Percentiles rank a stretch among this genome's conserved stretches.
Evolutionary conservation across 2,797 vertebrate species (phyloP).

Genomic region (Mico argentatus): DNA sequence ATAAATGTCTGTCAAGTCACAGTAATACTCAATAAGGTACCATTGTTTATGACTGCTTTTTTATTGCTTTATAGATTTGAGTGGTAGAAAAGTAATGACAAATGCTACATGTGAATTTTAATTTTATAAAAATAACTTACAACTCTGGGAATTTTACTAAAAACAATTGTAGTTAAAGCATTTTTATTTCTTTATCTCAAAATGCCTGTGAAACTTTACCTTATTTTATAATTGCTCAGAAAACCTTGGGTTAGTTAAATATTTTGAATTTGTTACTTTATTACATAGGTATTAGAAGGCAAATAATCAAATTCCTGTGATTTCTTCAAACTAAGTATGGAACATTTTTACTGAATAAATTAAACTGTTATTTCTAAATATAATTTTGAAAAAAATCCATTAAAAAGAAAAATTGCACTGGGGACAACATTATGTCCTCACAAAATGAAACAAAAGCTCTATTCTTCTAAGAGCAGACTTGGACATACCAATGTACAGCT

Average conservation of each 20-base stretch:
- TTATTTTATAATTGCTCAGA: constrained; percentile 46
- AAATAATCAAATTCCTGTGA: constrained; percentile 22
- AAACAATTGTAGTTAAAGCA: neutral
- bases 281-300: constrained; percentile 30
- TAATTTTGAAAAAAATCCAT: constrained; percentile 18
- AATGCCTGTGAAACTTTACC: neutral
- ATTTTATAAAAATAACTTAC: constrained; percentile 12
- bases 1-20: neutral
- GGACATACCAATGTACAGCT: constrained; percentile 79
- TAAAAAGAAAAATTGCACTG: constrained; percentile 51
- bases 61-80: neutral
- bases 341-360: constrained; percentile 54
- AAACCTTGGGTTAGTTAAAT: neutral
- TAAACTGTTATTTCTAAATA: neutral
- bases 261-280: constrained; percentile 36
- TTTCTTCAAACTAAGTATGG: constrained; percentile 24
- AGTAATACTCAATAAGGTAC: neutral
- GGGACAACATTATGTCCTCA: constrained; percentile 70
- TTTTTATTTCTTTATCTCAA: constrained; percentile 33
- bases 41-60: neutral
- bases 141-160: constrained; percentile 25
- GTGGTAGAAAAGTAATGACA: neutral
- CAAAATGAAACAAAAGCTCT: constrained; percentile 81
- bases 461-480: constrained; percentile 80
- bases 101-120: constrained; percentile 18